These are phyloP conservation scores for Drosophila pruinosa DNA, from an alignment of 1,140 invertebrate genomes.

Conservation along the genomic window DNA sequence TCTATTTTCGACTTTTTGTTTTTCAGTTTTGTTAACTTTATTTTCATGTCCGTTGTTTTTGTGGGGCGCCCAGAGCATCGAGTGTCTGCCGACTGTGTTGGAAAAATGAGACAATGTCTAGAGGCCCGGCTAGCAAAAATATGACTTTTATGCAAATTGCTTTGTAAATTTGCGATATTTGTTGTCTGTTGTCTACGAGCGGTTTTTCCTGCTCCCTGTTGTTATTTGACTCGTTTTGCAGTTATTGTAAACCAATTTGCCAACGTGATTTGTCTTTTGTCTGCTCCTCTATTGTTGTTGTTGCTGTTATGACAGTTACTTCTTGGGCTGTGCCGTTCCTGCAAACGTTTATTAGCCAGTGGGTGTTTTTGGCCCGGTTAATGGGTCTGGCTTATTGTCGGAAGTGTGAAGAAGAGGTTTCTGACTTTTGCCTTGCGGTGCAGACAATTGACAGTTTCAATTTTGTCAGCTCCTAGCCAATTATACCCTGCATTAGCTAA, in stretches of 20 bases:
- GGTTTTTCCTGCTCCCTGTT: slow-evolving; percentile 44
- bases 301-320: slow-evolving; percentile 43
- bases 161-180: slow-evolving; percentile 74
- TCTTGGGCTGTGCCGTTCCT: slow-evolving; percentile 12
- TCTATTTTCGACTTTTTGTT: slow-evolving; percentile 1
- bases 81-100: slow-evolving; percentile 32
- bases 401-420: slow-evolving; percentile 33
- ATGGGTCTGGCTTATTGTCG: slow-evolving; percentile 22
- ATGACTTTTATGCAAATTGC: slow-evolving; percentile 80
- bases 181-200: slow-evolving; percentile 50
- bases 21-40: neutral
- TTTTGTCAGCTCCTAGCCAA: neutral
- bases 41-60: neutral
- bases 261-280: slow-evolving; percentile 72
- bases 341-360: slow-evolving; percentile 11
- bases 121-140: slow-evolving; percentile 45
- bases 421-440: slow-evolving; percentile 14
- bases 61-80: slow-evolving; percentile 31
- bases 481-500: neutral
- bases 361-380: slow-evolving; percentile 17
- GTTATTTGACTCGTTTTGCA: slow-evolving; percentile 36
- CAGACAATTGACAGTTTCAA: neutral
- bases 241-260: slow-evolving; percentile 80
- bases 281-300: neutral
- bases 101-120: slow-evolving; percentile 48